Evolutionary conservation across 2,113 vertebrate genomes (phyloP), one percentile per base, ranked within the genome.

Genomic region (Zosterops borbonicus): DNA sequence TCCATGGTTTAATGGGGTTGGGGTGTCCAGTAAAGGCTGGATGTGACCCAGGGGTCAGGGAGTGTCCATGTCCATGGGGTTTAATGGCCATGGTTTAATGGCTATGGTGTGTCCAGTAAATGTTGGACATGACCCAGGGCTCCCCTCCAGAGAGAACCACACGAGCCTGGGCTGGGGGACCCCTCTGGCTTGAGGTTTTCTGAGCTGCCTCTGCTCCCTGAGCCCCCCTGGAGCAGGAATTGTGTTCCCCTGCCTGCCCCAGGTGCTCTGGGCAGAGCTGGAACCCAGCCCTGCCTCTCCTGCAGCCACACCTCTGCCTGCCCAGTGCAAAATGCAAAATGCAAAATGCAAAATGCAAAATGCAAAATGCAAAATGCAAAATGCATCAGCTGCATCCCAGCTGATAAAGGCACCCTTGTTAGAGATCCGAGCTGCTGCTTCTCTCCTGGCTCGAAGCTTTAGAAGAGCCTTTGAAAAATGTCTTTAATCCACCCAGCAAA

Each of bases 151-250:
- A 3, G 1, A 41, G 42, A 67, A 14, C 13, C 10, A 4, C 7
- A 1, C 0, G 2, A 1, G 67, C 41, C 77, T n/a, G 12, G 6
- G 1, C 53, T 4, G 35, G 13, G 18, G 0, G 14, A n/a, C 35
- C 4, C 2, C 37, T 7, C 5, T 2, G 37, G 2, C 27, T 9
- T 0, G 1, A 28, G 27, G 33, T 8, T 59, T 16, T 5, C 29
- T 2, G 24, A 7, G 6, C 4, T 2, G 1, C 31, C 33, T 20
- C 7, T 15, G n/a, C 42, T 12, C 71, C 49, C 27, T 3, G 52
- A 6, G 39, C 12, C 5, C 1, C 8, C 14, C 15, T 5, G 7
- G 19, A 10, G 8, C 37, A 11, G 1, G 3, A 16, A 1, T 3
- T 73, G 44, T 53, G 39, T 7, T 39, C 39, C 56, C n/a, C 37